Evolutionary conservation across 2,888 invertebrate genomes (phyloP).

Genomic region (Erynnis tages): DNA sequence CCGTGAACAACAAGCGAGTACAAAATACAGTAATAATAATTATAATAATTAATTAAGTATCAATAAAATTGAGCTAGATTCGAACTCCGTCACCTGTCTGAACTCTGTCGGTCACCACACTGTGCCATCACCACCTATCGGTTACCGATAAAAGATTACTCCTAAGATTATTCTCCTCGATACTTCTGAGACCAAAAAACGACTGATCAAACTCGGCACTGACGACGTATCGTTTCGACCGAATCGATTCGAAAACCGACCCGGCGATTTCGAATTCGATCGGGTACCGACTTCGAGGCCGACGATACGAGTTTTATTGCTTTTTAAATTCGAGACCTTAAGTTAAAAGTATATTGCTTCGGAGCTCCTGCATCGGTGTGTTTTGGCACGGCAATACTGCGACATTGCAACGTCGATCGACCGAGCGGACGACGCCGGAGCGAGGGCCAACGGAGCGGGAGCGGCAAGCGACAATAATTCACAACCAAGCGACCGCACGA

Average conservation of each 20-base stretch:
- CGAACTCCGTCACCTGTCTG: conserved; percentile 50
- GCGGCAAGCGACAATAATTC: conserved; percentile 61
- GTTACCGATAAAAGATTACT: conserved; percentile 29
- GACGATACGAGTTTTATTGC: conserved; percentile 45
- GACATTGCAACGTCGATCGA: conserved; percentile 31
- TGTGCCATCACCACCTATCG: conserved; percentile 30
- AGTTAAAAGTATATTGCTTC: conserved; percentile 58
- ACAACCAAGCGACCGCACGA: conserved; percentile 63
- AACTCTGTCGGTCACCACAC: conserved; percentile 38
- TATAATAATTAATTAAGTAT: conserved; percentile 57
- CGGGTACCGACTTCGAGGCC: conserved; percentile 13
- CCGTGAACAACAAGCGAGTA: conserved; percentile 65
- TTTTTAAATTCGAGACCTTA: conserved; percentile 33
- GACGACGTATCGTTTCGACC: conserved; percentile 3
- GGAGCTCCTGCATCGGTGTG: conserved; percentile 45
- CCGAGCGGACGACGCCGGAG: too few relatives aligned
- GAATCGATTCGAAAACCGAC: conserved; percentile 15
- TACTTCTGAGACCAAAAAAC: conserved; percentile 4
- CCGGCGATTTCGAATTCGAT: conserved; percentile 1
- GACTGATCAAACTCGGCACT: conserved; percentile 1
- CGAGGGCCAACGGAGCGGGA: conserved; percentile 23
- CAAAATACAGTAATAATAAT: conserved; percentile 52
- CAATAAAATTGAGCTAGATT: conserved; percentile 78
- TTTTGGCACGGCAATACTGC: conserved; percentile 64
- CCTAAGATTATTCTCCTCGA: neutral